Conservation (phyloP, 2,888 invertebrate genomes). For the Dendrolimus pini region DNA sequence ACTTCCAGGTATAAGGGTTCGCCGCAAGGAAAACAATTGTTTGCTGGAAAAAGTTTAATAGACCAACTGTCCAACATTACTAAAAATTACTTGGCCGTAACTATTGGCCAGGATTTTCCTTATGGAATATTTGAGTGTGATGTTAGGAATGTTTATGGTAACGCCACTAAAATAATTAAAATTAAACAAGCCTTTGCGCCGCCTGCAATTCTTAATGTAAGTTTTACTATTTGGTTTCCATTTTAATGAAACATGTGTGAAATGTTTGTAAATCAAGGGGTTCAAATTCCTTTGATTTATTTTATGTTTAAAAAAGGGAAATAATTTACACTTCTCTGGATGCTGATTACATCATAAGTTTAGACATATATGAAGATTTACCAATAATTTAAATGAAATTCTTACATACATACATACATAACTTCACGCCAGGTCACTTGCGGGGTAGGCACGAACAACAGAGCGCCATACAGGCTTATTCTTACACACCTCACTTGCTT, state of each 20-base stretch:
- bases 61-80: constrained; percentile 17
- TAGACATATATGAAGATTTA: too few species aligned
- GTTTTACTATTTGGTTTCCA: constrained; percentile 11
- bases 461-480: too few species aligned
- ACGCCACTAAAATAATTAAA: constrained; percentile 31
- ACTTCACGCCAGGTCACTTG: too few species aligned
- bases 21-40: background rate
- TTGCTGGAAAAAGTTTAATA: constrained; percentile 12
- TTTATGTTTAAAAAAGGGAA: too few species aligned
- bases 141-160: constrained; percentile 41
- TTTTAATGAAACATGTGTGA: constrained; percentile 5
- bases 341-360: too few species aligned
- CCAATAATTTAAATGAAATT: too few species aligned
- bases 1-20: background rate
- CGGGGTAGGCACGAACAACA: too few species aligned
- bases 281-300: too few species aligned
- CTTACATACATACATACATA: too few species aligned
- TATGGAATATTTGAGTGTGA: constrained; percentile 50
- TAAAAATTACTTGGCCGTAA: constrained; percentile 21
- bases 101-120: constrained; percentile 26
- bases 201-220: constrained; percentile 37
- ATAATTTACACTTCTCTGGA: too few species aligned
- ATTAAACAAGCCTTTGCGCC: constrained; percentile 46
- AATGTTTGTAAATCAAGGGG: too few species aligned
- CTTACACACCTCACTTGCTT: too few species aligned